Percentiles rank a stretch among this genome's conserved stretches.
Evolutionary conservation across 2,888 invertebrate genomes (phyloP).

Genomic region (Metellina segmentata): DNA sequence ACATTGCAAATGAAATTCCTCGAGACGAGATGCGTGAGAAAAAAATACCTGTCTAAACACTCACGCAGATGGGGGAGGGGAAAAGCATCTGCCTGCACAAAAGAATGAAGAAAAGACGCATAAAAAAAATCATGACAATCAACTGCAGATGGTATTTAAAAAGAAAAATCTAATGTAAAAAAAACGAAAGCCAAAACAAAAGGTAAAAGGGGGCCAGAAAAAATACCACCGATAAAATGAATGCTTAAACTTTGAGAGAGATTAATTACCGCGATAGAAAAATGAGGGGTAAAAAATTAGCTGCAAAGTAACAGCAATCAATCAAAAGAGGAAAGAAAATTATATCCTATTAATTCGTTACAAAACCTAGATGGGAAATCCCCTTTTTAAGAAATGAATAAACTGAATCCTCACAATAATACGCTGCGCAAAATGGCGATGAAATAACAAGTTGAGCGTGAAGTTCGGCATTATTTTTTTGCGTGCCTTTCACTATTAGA

Average conservation of each 20-base stretch:
- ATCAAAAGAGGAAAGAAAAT: constrained; percentile 32
- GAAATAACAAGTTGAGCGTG: neutral
- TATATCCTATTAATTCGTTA: constrained; percentile 26
- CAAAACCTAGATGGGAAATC: neutral
- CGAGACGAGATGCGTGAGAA: neutral
- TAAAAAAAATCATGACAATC: constrained; percentile 2
- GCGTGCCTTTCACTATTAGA: no score
- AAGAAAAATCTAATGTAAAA: neutral
- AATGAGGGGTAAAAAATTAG: constrained; percentile 5
- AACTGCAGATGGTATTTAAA: constrained; percentile 14
- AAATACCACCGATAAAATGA: neutral
- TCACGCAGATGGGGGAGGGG: neutral
- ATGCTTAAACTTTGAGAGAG: constrained; percentile 36
- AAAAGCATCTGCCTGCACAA: neutral
- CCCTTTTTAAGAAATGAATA: neutral
- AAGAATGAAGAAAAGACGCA: neutral
- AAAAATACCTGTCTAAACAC: constrained; percentile 1
- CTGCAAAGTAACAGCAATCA: constrained; percentile 35
- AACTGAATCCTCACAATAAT: neutral
- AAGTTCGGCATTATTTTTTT: neutral
- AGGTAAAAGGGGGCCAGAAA: neutral
- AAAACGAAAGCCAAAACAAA: constrained; percentile 4
- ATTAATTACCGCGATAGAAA: constrained; percentile 45
- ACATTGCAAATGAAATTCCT: neutral
- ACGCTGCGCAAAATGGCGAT: neutral